Evolutionary conservation across 2,113 vertebrate genomes (phyloP).

Genomic region (Crotalus tigris): DNA sequence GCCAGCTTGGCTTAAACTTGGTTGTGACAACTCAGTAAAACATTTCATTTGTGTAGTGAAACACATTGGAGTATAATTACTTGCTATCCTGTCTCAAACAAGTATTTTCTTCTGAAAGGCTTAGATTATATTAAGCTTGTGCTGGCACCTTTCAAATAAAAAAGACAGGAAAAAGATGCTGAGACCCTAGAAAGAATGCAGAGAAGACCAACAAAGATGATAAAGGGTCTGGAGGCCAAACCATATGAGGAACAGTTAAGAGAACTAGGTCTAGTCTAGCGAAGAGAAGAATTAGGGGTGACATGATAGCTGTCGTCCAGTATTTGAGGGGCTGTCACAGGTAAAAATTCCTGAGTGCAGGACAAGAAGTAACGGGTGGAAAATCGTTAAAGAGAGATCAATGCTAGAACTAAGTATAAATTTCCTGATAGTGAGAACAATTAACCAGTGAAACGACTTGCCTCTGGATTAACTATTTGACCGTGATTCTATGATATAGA

Average conservation of each 20-base stretch:
- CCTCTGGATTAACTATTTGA: background rate
- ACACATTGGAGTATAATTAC: no score
- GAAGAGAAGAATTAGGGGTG: background rate
- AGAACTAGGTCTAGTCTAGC: no score
- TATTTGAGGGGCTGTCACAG: background rate
- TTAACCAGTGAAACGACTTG: background rate
- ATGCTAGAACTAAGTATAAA: background rate
- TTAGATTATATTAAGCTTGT: no score
- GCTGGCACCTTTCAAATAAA: no score
- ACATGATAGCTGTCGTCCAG: background rate
- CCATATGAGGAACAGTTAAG: background rate
- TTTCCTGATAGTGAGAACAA: background rate
- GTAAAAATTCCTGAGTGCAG: background rate
- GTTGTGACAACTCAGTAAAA: no score
- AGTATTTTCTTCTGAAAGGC: no score
- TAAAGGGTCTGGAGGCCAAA: background rate
- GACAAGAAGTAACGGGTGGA: background rate
- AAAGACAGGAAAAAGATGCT: background rate
- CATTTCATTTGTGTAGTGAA: no score
- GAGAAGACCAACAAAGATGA: background rate
- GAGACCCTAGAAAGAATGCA: background rate
- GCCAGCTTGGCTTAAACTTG: no score
- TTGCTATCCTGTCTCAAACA: no score
- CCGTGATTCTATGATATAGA: background rate
- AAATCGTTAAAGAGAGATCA: background rate